Conservation (phyloP, 2,888 invertebrate species). For the Cheilosia vulpina region DNA sequence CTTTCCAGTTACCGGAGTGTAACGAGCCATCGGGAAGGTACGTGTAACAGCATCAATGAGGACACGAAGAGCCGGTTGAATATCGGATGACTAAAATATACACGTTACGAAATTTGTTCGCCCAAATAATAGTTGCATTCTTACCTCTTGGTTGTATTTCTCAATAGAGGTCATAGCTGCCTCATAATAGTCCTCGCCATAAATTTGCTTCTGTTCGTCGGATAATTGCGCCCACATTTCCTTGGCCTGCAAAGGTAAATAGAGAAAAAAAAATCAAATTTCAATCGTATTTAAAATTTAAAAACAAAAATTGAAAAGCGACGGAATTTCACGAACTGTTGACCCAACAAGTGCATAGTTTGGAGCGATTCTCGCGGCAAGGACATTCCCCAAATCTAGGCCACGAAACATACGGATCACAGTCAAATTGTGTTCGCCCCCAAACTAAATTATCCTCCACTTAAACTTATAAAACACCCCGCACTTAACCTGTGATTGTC, state of each 20-base stretch:
- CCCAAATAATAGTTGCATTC: slow-evolving; percentile 7
- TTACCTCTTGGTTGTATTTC: slow-evolving; percentile 88
- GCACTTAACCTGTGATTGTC: slow-evolving; percentile 66
- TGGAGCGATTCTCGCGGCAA: slow-evolving; percentile 41
- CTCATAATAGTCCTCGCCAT: slow-evolving; percentile 93
- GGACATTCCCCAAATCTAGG: slow-evolving; percentile 17
- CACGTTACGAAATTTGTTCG: background rate
- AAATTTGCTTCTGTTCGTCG: slow-evolving; percentile 90
- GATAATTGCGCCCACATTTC: slow-evolving; percentile 92
- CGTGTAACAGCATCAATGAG: slow-evolving; percentile 91
- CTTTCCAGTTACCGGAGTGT: slow-evolving; percentile 91
- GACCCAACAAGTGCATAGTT: slow-evolving; percentile 61
- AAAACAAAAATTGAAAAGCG: background rate
- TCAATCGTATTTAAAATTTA: slow-evolving; percentile 75
- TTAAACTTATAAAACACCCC: background rate
- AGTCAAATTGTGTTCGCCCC: slow-evolving; percentile 27
- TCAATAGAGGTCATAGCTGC: slow-evolving; percentile 91
- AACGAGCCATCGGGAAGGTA: slow-evolving; percentile 92
- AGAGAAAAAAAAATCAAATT: slow-evolving; percentile 64
- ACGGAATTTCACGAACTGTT: slow-evolving; percentile 27
- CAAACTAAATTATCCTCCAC: slow-evolving; percentile 51
- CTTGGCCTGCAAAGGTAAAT: slow-evolving; percentile 85
- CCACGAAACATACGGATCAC: slow-evolving; percentile 3
- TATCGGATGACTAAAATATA: slow-evolving; percentile 87
- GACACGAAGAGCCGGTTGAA: slow-evolving; percentile 90